These are phyloP conservation scores for Phenganax subtilis DNA, from an alignment of 92 coral and sea anemone species.

Conservation along the genomic window DNA sequence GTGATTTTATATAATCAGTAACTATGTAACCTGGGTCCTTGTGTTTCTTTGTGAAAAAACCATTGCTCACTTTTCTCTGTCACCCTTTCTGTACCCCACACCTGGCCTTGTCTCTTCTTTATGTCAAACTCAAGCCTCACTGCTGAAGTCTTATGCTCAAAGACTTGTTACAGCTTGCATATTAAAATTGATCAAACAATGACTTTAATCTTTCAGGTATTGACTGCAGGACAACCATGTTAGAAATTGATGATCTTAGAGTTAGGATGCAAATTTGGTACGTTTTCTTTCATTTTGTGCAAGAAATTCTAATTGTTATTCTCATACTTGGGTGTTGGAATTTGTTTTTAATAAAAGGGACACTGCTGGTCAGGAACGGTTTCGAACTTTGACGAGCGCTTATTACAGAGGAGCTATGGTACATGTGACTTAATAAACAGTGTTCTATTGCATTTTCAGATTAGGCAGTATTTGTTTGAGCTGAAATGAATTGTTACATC, in stretches of 20 bases:
- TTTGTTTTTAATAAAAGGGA: slow-evolving; percentile 54
- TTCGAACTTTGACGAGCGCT: slow-evolving; percentile 94
- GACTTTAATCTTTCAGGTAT: slow-evolving; percentile 52
- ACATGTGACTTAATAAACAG: neutral
- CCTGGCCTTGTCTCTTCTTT: no score
- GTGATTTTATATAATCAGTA: neutral
- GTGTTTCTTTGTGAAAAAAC: no score
- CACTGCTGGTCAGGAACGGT: slow-evolving; percentile 97
- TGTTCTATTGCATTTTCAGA: neutral
- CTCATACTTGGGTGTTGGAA: neutral
- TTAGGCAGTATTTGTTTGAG: neutral
- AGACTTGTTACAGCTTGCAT: no score
- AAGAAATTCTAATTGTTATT: neutral
- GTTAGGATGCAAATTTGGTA: slow-evolving; percentile 95
- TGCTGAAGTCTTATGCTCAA: no score
- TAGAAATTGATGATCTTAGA: slow-evolving; percentile 78
- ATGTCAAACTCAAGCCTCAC: no score
- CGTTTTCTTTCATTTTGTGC: slow-evolving; percentile 9
- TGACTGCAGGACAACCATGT: slow-evolving; percentile 87
- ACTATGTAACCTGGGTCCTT: no score
- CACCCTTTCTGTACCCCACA: no score
- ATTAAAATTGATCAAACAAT: no score
- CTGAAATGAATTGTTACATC: no score
- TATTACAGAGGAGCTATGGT: slow-evolving; percentile 99
- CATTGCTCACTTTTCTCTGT: no score